A percentile compares a stretch with the other conserved stretches of the same genome.
phyloP scores from a whole-genome alignment of 2,113 vertebrate genomes.

The Microtus richardsoni region DNA sequence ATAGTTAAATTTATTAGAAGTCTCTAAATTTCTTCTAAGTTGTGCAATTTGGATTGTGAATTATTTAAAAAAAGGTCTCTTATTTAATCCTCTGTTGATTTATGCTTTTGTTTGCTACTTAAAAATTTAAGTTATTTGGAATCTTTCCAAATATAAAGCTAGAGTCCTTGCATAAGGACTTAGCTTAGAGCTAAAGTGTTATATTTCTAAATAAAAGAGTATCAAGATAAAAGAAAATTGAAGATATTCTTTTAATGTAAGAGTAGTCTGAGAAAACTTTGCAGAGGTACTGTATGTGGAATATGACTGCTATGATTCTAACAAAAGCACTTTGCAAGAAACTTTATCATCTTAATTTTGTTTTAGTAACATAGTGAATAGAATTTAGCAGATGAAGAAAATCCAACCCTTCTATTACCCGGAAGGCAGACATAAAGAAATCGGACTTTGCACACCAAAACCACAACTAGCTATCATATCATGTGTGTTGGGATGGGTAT shows the following conservation, averaged over 20 bases:
- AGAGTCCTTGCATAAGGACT: neutral
- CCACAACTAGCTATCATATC: neutral
- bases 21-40: conserved; percentile 36
- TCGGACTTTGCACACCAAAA: neutral
- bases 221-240: neutral
- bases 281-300: neutral
- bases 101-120: neutral
- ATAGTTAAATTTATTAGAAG: neutral
- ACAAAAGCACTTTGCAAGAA: neutral
- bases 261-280: neutral
- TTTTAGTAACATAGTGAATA: neutral
- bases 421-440: neutral
- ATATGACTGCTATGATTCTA: neutral
- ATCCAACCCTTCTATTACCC: neutral
- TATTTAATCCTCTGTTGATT: neutral
- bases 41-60: neutral
- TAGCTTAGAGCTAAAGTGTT: neutral
- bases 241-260: neutral
- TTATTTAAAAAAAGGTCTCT: neutral
- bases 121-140: conserved; percentile 10
- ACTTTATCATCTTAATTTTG: neutral
- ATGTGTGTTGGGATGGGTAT: neutral
- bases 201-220: neutral
- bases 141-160: neutral
- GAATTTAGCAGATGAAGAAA: neutral